Evolutionary conservation across 2,113 vertebrate species (phyloP).

Genomic region (Uria lomvia): DNA sequence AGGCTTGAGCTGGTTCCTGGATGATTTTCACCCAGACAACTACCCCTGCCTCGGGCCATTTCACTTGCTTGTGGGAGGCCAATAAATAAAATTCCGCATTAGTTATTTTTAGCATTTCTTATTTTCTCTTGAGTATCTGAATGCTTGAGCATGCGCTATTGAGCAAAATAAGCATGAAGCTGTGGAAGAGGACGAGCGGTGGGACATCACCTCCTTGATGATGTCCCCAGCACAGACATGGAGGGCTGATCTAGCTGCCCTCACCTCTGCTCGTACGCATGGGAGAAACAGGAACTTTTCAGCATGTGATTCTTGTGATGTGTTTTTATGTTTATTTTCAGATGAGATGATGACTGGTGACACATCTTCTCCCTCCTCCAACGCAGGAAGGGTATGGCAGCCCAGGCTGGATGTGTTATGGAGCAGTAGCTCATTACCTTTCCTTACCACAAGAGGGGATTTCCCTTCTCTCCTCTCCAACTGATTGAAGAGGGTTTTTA

Average conservation of each 20-base stretch:
- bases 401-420: neutral
- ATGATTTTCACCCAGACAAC: neutral
- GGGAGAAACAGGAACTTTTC: neutral
- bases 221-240: neutral
- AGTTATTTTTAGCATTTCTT: neutral
- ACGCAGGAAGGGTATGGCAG: neutral
- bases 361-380: neutral
- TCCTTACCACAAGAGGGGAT: conserved; percentile 15
- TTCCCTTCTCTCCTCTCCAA: conserved; percentile 13
- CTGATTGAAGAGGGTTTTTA: neutral
- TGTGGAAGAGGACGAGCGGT: neutral
- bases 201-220: fast-evolving
- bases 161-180: neutral
- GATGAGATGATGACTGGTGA: neutral
- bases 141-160: neutral
- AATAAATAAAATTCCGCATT: neutral
- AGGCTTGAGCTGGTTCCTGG: neutral
- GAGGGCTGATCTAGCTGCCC: neutral
- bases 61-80: neutral
- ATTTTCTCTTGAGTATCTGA: neutral
- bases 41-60: neutral
- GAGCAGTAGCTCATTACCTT: neutral
- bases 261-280: neutral
- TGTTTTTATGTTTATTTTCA: neutral
- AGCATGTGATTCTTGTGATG: neutral